Base-by-base conservation (phyloP, 2,888 invertebrate species). In the Athalia cordata region DNA sequence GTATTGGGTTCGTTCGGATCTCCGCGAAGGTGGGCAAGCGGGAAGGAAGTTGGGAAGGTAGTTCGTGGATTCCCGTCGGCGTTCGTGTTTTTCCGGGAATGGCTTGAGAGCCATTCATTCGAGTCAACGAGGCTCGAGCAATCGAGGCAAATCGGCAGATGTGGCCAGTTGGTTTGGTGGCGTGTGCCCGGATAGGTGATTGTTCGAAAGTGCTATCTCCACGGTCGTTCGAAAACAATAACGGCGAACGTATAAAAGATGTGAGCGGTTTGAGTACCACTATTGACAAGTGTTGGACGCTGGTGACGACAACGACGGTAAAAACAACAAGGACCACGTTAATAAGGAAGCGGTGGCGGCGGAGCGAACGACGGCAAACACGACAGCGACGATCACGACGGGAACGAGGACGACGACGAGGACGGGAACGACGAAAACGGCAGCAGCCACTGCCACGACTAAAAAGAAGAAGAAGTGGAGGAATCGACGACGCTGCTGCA, bases 51-150 rank as follows among this genome's bases (percentile, higher is more conserved):
- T 66, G 64, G 76, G 66, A 67, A 79, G 47, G 52, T 70, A 64
- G 77, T 59, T 82, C 85, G 86, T 80, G 79, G 79, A 80, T 84
- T 81, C 81, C 81, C 86, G 86, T 78, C 62, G 43, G 70, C 68
- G 52, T 75, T 84, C 85, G 85, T 83, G 15, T 70, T 76, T 83
- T 83, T 84, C 83, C 85, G 86, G 77, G 76, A 62, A 75, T 75
- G 75, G 75, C 75, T 52, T 75, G 81, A 78, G 79, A 83, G 79
- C 85, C 86, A 86, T 87, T 87, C 86, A 86, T 87, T 84, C 84
- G 84, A 81, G 76, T 78, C 79, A 81, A 67, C 47, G 78, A 79
- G 78, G 75, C 75, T 75, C 75, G 75, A 75, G 75, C 75, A 75
- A 75, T 75, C 75, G 75, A 75, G 75, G 75, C 64, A 75, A 64